Percentiles rank a stretch among this genome's conserved stretches.
These are phyloP conservation scores for Dugesia japonica DNA, from an alignment of 2,888 invertebrate species.

Conservation along the genomic window DNA sequence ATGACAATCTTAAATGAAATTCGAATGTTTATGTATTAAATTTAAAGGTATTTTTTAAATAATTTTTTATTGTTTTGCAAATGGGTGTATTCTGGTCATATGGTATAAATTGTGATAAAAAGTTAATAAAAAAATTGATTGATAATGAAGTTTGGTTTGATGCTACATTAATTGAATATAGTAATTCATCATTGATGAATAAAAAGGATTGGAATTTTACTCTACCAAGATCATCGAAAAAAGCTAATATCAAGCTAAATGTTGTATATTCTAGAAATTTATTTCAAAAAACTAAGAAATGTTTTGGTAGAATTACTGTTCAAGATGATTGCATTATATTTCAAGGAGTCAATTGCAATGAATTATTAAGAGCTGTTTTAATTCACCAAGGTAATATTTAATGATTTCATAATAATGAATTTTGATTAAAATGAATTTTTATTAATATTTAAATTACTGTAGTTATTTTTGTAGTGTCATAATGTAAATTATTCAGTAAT, in stretches of 20 bases:
- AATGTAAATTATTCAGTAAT: too few relatives aligned
- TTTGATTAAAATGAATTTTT: too few relatives aligned
- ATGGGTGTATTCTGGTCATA: background rate
- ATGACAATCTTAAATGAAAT: too few relatives aligned
- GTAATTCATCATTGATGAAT: background rate
- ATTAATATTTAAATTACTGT: too few relatives aligned
- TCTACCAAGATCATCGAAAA: background rate
- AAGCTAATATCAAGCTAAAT: background rate
- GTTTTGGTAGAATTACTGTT: background rate
- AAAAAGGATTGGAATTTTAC: background rate
- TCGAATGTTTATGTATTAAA: too few relatives aligned
- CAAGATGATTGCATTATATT: background rate
- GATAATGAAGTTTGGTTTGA: background rate
- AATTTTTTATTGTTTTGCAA: too few relatives aligned
- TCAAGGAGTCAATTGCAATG: slow-evolving; percentile 3
- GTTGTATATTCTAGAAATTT: background rate
- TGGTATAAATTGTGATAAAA: background rate
- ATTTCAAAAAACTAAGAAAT: background rate
- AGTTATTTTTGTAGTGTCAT: too few relatives aligned
- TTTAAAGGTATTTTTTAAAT: too few relatives aligned
- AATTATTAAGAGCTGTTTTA: background rate
- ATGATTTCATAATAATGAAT: too few relatives aligned
- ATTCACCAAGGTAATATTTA: background rate
- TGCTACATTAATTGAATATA: slow-evolving; percentile 1
- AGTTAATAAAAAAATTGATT: background rate